Base-by-base conservation (phyloP, 2,888 invertebrate species). In the Dicyrtomina minuta region DNA sequence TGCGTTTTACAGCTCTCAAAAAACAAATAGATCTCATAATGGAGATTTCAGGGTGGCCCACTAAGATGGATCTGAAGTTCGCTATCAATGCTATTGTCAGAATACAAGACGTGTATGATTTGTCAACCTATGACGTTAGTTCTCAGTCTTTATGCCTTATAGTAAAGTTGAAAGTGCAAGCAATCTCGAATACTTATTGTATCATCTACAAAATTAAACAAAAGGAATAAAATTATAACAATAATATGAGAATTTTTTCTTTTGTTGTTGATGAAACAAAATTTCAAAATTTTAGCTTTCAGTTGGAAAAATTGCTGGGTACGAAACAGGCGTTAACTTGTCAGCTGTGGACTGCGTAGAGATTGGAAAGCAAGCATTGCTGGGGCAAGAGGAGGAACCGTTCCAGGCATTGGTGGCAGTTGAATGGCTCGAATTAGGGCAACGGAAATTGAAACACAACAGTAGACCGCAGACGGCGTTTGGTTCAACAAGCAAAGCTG, bases 361-460 rank as follows among this genome's bases (percentile, higher is more conserved):
- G 27, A 70, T 70, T 43, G 65, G 65, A 8, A 49, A 51, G 13
- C n/a, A n/a, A n/a, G n/a, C n/a, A n/a, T n/a, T n/a, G n/a, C n/a
- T n/a, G n/a, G 3, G 22, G 1, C 53, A 33, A 17, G 2, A 66
- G 1, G 20, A 46, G 15, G 26, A 53, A n/a, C 15, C 39, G 12
- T 49, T 24, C 15, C 66, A 65, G 15, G 20, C 59, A 8, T 49
- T n/a, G n/a, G n/a, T 27, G 53, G 65, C 65, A 5, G 15, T 59
- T 1, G 65, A 65, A n/a, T 70, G 70, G 70, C 49, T 70, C 12
- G 65, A n/a, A n/a, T n/a, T n/a, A n/a, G n/a, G n/a, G n/a, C n/a
- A n/a, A n/a, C n/a, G n/a, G n/a, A n/a, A n/a, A n/a, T n/a, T n/a
- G n/a, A n/a, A n/a, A n/a, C n/a, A n/a, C n/a, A n/a, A n/a, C n/a